A percentile compares a stretch with the other conserved stretches of the same genome.
These are phyloP conservation scores for Vipera latastei DNA, from an alignment of 2,797 vertebrate species.

Conservation along the genomic window DNA sequence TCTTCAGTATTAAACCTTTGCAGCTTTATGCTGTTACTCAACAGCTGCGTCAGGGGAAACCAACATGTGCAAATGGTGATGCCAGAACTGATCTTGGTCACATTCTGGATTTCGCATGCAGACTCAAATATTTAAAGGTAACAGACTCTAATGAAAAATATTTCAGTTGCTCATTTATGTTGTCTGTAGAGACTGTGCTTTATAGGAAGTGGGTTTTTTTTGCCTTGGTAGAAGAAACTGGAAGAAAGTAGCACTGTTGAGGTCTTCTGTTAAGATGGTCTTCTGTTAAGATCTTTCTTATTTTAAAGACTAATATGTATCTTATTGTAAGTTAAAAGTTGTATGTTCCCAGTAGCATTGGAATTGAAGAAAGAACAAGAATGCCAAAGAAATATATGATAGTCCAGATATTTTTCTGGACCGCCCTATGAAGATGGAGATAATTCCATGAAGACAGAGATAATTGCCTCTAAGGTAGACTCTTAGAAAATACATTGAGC, in stretches of 20 bases:
- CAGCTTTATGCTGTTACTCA: conserved; percentile 91
- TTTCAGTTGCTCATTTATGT: not conserved
- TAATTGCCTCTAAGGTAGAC: not conserved
- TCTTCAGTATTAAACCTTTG: conserved; percentile 85
- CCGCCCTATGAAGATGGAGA: not conserved
- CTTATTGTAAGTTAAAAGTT: not conserved
- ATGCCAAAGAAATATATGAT: not conserved
- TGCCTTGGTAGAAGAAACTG: not conserved
- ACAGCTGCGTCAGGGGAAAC: conserved; percentile 87
- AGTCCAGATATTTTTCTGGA: not conserved
- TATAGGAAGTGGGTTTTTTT: not conserved
- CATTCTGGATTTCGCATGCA: conserved; percentile 96
- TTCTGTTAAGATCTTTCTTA: not conserved
- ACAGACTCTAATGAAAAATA: not conserved
- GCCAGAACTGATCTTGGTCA: conserved; percentile 94
- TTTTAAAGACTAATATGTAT: not conserved
- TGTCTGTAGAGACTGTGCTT: not conserved
- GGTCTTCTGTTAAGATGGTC: not conserved
- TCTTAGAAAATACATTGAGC: not conserved
- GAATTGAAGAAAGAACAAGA: not conserved
- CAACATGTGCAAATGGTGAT: conserved; percentile 89
- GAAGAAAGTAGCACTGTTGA: not conserved
- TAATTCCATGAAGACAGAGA: not conserved
- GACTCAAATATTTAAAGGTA: conserved; percentile 96
- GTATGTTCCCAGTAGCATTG: not conserved